Evolutionary conservation across 2,113 vertebrate species (phyloP), one percentile per base, ranked within the genome.

Genomic region (Vulpes ferrilata): DNA sequence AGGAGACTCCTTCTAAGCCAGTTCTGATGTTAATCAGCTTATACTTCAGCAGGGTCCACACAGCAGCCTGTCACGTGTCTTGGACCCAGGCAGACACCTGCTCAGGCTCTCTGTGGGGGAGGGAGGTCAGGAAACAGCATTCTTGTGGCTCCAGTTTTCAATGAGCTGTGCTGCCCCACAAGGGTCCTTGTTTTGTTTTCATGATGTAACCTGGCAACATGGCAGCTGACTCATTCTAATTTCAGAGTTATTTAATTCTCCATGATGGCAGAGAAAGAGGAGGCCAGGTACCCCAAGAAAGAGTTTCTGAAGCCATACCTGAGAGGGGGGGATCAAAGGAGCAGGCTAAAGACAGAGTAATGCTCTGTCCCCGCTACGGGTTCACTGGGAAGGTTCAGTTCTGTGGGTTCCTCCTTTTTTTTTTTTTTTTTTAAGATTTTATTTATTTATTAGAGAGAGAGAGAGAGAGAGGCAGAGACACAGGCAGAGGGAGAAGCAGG

Each of bases 151-250:
- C 43, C 30, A 55, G 57, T 88, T 93, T 53, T 81, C 81, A 84
- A 9, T n/a, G n/a, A 43, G 35, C 48, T 23, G 16, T 27, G 35
- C 87, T 53, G 48, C 59, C 94, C 88, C 51, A 4, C 1, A 48
- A 51, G 83, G 88, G 93, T 87, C 88, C 67, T 78, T 95, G 96
- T 88, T 96, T 96, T 89, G 94, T 96, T 95, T 53, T 67, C 7
- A 0, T 59, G 67, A 20, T 73, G 84, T 97, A 89, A 65, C 95
- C 55, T 0, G 0, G 97, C 87, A 97, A 97, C 84, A 2, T 0
- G 17, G 84, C 90, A 83, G 73, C 90, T 96, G 87, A 84, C 43
- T 83, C 62, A 64, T 53, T 92, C 51, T 73, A 55, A 88, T 57
- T 62, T 48, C 78, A 48, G 65, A 35, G 53, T 83, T 67, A 27